Base-by-base conservation (phyloP, 2,113 vertebrate species). In the Crotophaga sulcirostris region DNA sequence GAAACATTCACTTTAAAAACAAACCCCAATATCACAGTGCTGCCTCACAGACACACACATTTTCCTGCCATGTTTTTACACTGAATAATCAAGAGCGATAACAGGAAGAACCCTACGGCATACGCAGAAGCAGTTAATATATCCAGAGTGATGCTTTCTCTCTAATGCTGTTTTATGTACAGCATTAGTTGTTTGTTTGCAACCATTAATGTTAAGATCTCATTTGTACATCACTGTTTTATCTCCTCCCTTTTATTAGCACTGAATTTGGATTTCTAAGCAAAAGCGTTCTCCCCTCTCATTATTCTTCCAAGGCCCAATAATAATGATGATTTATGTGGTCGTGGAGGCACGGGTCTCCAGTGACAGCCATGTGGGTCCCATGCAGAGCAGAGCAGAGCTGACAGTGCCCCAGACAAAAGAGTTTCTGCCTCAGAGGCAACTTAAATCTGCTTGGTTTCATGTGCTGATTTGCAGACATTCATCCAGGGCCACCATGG, bases 311-410 rank as follows among this genome's bases (percentile, higher is more conserved):
- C 54, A 85, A 75, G 51, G 25, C 33, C 44, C 9, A 69, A 7
- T 77, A 70, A 51, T 42, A 59, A 55, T 12, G 34, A 38, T 60
- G 47, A 75, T 76, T 59, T 67, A n/a, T 19, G 4, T 9, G 44
- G 55, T 10, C 9, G n/a, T 2, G 1, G 49, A 38, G 44, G 31
- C 64, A 51, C 2, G 7, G 26, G 29, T 38, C 72, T 85, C 45
- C 54, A n/a, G 31, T 0, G 0, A 31, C 6, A 5, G 8, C 15
- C 5, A 4, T 47, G 58, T 1, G 3, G 33, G 60, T 29, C 74
- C 44, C 4, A 3, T 26, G 58, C 1, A 0, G 31, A 80, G 52
- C 3, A 6, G 20, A 85, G 47, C 49, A 66, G 70, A 91, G 38
- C 25, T 75, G 62, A 44, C 2, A 10, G 33, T 83, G 47, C 34